These are phyloP conservation scores for Melanotus villosus DNA, from an alignment of 2,888 invertebrate genomes.

Conservation along the genomic window DNA sequence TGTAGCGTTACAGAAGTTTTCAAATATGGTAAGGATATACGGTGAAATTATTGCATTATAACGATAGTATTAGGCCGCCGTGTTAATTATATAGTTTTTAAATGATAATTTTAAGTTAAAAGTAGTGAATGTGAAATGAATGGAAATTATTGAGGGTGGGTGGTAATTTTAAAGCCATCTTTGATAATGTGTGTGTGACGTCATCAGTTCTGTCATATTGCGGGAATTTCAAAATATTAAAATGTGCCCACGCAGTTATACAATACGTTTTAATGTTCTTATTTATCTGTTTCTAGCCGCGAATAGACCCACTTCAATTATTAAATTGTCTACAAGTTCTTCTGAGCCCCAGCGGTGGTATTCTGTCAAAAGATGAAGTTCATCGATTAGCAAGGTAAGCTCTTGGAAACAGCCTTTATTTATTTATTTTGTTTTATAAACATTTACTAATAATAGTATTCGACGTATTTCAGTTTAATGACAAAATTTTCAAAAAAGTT, in stretches of 20 bases:
- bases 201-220: conserved; percentile 4
- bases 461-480: conserved; percentile 84
- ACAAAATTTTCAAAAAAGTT: conserved; percentile 95
- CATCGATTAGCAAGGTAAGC: conserved; percentile 88
- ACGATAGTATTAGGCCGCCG: conserved; percentile 22
- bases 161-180: conserved; percentile 12
- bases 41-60: conserved; percentile 12
- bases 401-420: conserved; percentile 13
- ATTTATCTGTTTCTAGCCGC: conserved; percentile 83
- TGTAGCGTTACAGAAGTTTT: conserved; percentile 25
- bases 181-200: conserved; percentile 24
- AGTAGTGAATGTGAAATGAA: no score
- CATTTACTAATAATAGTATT: not conserved
- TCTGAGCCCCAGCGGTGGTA: conserved; percentile 87
- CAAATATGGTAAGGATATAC: conserved; percentile 44
- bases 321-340: conserved; percentile 91
- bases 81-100: not conserved
- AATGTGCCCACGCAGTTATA: no score
- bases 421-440: not conserved
- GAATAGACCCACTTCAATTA: conserved; percentile 91
- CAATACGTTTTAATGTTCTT: no score
- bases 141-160: not conserved
- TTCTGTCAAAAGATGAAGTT: conserved; percentile 90
- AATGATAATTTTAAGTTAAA: not conserved
- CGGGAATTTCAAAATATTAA: conserved; percentile 33